phyloP scores from a whole-genome alignment of 2,888 invertebrate genomes.

The Lasioglossum zephyrum region DNA sequence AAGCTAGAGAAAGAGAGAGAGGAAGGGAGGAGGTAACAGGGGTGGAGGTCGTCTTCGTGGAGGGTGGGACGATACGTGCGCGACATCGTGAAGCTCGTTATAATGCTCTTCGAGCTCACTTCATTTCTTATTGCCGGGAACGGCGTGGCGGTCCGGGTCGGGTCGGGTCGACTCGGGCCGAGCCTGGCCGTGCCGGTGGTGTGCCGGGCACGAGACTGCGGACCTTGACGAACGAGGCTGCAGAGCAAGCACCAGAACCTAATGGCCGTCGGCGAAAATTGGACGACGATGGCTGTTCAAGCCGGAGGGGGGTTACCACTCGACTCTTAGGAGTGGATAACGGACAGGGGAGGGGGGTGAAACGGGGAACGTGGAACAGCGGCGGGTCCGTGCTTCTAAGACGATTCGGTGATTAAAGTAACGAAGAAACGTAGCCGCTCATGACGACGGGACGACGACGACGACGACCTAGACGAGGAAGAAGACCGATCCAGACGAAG shows the following conservation, averaged over 20 bases:
- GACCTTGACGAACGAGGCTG: constrained; percentile 64
- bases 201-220: constrained; percentile 47
- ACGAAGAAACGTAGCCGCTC: constrained; percentile 52
- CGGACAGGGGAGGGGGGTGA: constrained; percentile 9
- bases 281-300: constrained; percentile 66
- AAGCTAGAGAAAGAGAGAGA: background rate
- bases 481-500: constrained; percentile 17
- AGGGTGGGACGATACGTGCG: constrained; percentile 73
- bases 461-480: constrained; percentile 1
- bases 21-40: background rate
- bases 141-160: constrained; percentile 1
- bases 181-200: background rate
- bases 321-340: constrained; percentile 32
- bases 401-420: constrained; percentile 65
- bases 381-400: constrained; percentile 49
- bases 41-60: constrained; percentile 4
- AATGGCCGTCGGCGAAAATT: constrained; percentile 70
- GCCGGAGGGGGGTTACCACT: constrained; percentile 36
- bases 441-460: background rate
- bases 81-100: constrained; percentile 78
- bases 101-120: constrained; percentile 71
- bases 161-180: background rate
- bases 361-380: background rate
- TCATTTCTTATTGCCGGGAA: constrained; percentile 68
- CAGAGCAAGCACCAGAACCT: constrained; percentile 63